Conservation (phyloP, 2,797 vertebrate genomes). For the Tokudaia tokunoshimensis region DNA sequence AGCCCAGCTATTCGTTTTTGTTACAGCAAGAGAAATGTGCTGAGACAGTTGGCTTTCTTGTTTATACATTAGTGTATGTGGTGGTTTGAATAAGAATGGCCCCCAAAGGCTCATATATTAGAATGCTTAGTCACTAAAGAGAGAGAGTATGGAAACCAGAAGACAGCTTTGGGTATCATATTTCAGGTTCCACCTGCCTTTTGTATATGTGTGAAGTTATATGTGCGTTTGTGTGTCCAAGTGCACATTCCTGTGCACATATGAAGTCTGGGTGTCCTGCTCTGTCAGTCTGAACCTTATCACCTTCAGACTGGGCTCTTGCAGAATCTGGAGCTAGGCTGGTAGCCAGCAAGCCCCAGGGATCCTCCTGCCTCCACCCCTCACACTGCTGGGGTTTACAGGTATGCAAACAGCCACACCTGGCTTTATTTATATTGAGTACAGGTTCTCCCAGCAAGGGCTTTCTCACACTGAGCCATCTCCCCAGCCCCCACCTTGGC, state of each 20-base stretch:
- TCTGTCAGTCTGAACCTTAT: background rate
- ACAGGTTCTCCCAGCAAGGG: background rate
- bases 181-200: background rate
- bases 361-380: background rate
- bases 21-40: background rate
- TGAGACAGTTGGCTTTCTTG: background rate
- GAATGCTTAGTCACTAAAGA: background rate
- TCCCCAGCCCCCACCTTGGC: background rate
- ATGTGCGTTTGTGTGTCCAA: background rate
- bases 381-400: background rate
- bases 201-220: background rate
- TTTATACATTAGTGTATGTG: background rate
- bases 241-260: background rate
- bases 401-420: background rate
- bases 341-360: background rate
- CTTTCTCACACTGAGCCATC: background rate
- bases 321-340: background rate
- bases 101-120: background rate
- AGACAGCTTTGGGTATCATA: background rate
- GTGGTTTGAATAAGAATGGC: background rate
- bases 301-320: background rate
- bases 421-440: background rate
- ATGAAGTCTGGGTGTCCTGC: background rate
- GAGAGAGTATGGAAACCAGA: background rate
- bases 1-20: no score